Percentiles rank a stretch among this genome's conserved stretches.
phyloP scores from a whole-genome alignment of 2,888 invertebrate species.

The Eristalis intricaria region DNA sequence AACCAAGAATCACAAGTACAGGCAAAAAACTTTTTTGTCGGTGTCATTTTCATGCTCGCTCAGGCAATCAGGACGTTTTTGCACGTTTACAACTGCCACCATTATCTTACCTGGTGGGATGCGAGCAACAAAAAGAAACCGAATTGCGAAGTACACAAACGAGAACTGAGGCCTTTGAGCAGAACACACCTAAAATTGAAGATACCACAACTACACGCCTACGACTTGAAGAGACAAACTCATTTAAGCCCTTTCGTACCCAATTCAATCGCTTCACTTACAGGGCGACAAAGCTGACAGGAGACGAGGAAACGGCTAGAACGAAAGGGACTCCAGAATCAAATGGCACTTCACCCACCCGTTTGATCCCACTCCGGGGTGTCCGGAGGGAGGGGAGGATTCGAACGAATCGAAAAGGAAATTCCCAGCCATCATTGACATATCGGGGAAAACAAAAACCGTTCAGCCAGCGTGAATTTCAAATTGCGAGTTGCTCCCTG shows the following conservation, averaged over 20 bases:
- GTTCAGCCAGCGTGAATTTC: conserved; percentile 51
- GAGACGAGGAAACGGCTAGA: background rate
- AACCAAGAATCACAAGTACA: background rate
- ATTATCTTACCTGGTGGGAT: conserved; percentile 19
- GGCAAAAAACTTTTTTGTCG: background rate
- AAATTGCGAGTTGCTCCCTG: conserved; percentile 56
- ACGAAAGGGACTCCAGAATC: conserved; percentile 22
- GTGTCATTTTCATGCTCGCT: conserved; percentile 33
- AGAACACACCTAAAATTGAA: conserved; percentile 1
- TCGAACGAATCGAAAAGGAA: conserved; percentile 50
- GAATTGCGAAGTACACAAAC: background rate
- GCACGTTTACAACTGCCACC: conserved; percentile 44
- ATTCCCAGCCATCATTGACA: conserved; percentile 46
- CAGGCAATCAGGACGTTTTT: conserved; percentile 45
- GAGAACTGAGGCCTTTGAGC: background rate
- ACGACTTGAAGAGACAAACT: conserved; percentile 39
- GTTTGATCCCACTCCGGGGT: background rate
- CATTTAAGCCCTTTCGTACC: conserved; percentile 50
- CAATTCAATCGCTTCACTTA: background rate
- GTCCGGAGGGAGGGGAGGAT: conserved; percentile 4
- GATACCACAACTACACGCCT: background rate
- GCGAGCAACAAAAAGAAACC: conserved; percentile 9
- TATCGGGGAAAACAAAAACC: conserved; percentile 33
- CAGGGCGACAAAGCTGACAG: conserved; percentile 16
- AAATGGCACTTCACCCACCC: conserved; percentile 16